Evolutionary conservation across 2,888 invertebrate genomes (phyloP), one percentile per base, ranked within the genome.

Genomic region (Anoplius nigerrimus): DNA sequence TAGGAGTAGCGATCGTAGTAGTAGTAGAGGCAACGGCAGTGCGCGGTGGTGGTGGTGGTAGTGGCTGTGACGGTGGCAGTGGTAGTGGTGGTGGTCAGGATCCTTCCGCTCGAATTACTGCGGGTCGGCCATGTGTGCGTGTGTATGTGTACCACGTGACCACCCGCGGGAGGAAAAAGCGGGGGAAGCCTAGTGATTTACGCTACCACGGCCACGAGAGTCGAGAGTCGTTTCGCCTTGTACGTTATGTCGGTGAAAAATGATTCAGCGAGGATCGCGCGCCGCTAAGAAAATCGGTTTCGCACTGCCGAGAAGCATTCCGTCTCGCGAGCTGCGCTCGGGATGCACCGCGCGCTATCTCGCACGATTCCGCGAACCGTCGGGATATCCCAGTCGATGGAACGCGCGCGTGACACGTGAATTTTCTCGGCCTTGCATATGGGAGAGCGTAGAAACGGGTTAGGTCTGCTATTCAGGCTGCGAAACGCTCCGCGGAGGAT

Each of bases 61-160:
- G 34, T 34, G 4, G 34, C 11, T 11, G 34, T 34, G 34, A 13
- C 11, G 8, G 34, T 34, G 11, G 34, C 11, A 5, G 34, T 34
- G 34, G 8, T 64, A 62, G 62, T 34, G 34, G 34, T 34, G 34
- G 34, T 64, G 54, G n/a, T 68, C 56, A 46, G 56, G 34, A 66
- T 43, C 48, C 56, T 63, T 76, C 46, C 34, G 48, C 15, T 48
- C 34, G 51, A 45, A 43, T 52, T 42, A 57, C 51, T 60, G 48
- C 16, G 54, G 24, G 45, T 13, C 21, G 22, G 18, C 27, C 11
- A 34, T 34, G 11, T 34, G 34, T 34, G 34, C 34, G 34, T 34
- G 34, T 34, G 11, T 34, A 11, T 34, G 48, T 24, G 8, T 18
- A 24, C 60, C 58, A 67, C 64, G 45, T 52, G 60, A 66, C 34